Base-by-base conservation (phyloP, 2,888 invertebrate genomes). In the Orthosia gracilis region DNA sequence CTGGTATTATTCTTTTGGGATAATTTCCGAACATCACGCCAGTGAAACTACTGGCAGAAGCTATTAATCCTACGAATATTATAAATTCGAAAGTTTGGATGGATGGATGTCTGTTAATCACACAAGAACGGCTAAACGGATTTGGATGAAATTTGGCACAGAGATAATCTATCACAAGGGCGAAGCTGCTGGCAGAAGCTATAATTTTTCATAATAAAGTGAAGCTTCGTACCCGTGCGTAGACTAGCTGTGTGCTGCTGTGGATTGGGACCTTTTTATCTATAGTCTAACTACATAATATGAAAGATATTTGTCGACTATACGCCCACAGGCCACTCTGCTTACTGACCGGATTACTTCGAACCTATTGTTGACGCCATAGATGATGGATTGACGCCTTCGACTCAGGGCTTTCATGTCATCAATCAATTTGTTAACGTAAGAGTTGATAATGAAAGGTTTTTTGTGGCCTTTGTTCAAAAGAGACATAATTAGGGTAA, bases 341-440 rank as follows among this genome's bases (percentile, higher is more conserved):
- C 47, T 23, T 13, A 66, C 21, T 82, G 83, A 71, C 70, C 69
- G 74, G 23, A 64, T 79, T 71, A 75, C 68, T 69, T 52, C 61
- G 45, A 54, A 55, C 7, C 57, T 52, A 75, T 82, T 82, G 70
- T 81, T 55, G 61, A 69, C 31, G 47, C 31, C 18, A 12, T 9
- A 3, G 5, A 69, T 69, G 72, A 81, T 81, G 49, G 68, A 76
- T 69, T 15, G 26, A 59, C 62, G 49, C 50, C 45, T 40, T 77
- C 73, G 12, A 55, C 69, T 54, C 21, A n/a, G 50, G 17, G 52
- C 66, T 73, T 62, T 65, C 61, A 52, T 52, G 73, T 66, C 78
- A 73, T 73, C 77, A 45, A 78, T 76, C 78, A 78, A 64, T 78
- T 76, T 62, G 58, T 26, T 61, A 50, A 78, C 40, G 26, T 21